Conservation (phyloP, 2,888 invertebrate species). For the Cheilosia vernalis region DNA sequence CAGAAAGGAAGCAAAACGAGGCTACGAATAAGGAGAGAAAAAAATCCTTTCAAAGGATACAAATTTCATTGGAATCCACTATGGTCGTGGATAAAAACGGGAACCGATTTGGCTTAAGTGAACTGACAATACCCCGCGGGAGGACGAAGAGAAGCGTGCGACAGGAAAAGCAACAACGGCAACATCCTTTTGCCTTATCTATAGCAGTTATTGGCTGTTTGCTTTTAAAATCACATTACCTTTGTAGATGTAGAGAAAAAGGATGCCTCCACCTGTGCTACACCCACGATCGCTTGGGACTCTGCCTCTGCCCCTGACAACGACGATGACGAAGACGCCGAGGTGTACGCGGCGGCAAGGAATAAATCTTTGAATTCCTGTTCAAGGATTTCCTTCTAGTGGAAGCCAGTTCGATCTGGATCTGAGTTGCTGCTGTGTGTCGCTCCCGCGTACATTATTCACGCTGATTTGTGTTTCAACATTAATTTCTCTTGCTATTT, state of each 20-base stretch:
- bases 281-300: conserved; percentile 19
- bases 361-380: conserved; percentile 64
- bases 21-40: not conserved
- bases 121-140: conserved; percentile 62
- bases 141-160: not conserved
- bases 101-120: conserved; percentile 73
- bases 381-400: conserved; percentile 42
- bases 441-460: conserved; percentile 29
- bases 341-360: conserved; percentile 10
- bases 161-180: conserved; percentile 46
- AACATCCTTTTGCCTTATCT: conserved; percentile 65
- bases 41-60: conserved; percentile 65
- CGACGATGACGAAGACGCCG: conserved; percentile 8
- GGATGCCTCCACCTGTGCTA: conserved; percentile 6
- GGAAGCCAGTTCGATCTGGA: conserved; percentile 24
- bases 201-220: conserved; percentile 70
- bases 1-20: conserved; percentile 28
- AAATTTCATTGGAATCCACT: conserved; percentile 70
- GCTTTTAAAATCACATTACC: conserved; percentile 72
- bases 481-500: conserved; percentile 60
- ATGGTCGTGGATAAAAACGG: conserved; percentile 64
- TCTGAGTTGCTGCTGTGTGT: conserved; percentile 22
- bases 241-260: conserved; percentile 22
- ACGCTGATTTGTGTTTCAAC: conserved; percentile 64
- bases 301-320: conserved; percentile 16